phyloP scores from a whole-genome alignment of 2,888 invertebrate species.

The Dexiosoma caninum region DNA sequence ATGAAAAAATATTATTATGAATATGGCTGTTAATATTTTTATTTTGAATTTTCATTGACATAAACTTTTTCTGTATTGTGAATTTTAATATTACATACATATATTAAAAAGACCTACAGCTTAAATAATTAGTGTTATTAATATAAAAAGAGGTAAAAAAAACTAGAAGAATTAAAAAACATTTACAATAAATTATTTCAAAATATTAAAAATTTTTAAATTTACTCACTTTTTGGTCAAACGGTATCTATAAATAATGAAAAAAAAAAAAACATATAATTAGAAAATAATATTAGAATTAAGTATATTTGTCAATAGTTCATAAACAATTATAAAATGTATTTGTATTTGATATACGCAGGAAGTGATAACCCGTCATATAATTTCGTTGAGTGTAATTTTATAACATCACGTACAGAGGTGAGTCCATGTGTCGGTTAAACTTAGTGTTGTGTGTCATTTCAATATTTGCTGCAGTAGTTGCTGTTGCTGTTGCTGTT shows the following conservation, averaged over 20 bases:
- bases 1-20: too few relatives aligned
- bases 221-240: slow-evolving; percentile 36
- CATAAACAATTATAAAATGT: not conserved
- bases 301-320: too few relatives aligned
- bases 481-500: slow-evolving; percentile 34
- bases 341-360: not conserved
- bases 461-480: slow-evolving; percentile 30
- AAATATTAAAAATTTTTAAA: not conserved
- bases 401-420: not conserved
- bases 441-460: slow-evolving; percentile 53
- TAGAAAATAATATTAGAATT: not conserved
- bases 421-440: slow-evolving; percentile 8
- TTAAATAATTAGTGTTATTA: too few relatives aligned
- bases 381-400: not conserved
- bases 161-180: too few relatives aligned
- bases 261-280: not conserved
- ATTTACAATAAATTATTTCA: too few relatives aligned
- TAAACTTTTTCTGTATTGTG: too few relatives aligned
- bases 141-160: too few relatives aligned
- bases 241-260: slow-evolving; percentile 31
- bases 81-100: too few relatives aligned
- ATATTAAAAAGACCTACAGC: too few relatives aligned
- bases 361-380: not conserved
- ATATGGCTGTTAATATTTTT: too few relatives aligned
- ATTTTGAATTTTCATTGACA: too few relatives aligned